Conservation (phyloP, 1,140 invertebrate genomes). For the Microvelia longipes region DNA sequence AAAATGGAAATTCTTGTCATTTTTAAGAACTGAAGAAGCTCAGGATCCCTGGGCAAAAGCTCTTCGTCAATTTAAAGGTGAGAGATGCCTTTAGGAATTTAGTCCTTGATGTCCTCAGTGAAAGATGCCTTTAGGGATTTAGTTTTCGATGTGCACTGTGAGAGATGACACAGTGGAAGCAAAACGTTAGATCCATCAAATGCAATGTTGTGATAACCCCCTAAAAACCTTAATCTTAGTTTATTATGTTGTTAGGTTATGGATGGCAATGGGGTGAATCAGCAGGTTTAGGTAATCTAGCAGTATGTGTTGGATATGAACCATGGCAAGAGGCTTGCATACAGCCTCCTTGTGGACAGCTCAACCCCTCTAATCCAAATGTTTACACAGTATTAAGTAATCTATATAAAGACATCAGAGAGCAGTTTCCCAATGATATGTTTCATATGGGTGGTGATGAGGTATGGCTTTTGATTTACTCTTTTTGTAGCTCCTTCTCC, state of each 20-base stretch:
- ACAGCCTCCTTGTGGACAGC: conserved; percentile 69
- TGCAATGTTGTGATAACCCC: no score
- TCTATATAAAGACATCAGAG: conserved; percentile 51
- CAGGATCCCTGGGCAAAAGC: no score
- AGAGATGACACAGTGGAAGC: no score
- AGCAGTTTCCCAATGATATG: conserved; percentile 39
- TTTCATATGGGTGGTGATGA: conserved; percentile 79
- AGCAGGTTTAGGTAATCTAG: conserved; percentile 40
- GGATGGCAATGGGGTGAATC: conserved; percentile 62
- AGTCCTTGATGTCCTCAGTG: no score
- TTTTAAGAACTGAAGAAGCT: no score
- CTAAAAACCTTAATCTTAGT: no score
- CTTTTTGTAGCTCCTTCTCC: neutral
- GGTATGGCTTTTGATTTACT: conserved; percentile 31
- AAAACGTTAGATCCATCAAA: no score
- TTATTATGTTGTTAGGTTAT: conserved; percentile 27
- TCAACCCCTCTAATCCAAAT: conserved; percentile 63
- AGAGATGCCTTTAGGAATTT: no score
- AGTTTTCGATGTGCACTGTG: no score
- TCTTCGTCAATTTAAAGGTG: no score
- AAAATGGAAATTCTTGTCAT: no score
- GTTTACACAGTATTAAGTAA: conserved; percentile 51
- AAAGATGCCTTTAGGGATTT: no score
- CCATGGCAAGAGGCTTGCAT: conserved; percentile 60
- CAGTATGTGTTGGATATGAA: conserved; percentile 56